A percentile compares a stretch with the other conserved stretches of the same genome.
phyloP scores from a whole-genome alignment of 2,113 vertebrate genomes.

The Phasianus colchicus region DNA sequence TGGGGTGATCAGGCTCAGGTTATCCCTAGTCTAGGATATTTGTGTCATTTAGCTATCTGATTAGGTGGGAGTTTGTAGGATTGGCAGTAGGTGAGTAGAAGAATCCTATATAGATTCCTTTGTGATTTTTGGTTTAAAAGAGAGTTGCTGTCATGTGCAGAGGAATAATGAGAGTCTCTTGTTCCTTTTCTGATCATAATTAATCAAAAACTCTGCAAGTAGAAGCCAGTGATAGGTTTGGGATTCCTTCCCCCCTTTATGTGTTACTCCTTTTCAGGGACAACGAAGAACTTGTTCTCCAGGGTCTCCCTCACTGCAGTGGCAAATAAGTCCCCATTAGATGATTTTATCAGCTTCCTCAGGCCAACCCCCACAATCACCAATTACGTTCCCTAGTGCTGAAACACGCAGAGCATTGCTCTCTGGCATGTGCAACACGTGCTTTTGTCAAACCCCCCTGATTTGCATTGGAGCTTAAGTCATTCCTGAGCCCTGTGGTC shows the following conservation, averaged over 20 bases:
- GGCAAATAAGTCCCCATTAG: not conserved
- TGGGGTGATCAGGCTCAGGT: too few relatives aligned
- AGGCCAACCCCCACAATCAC: not conserved
- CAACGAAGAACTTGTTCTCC: not conserved
- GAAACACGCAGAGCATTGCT: not conserved
- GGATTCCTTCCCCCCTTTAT: accelerated
- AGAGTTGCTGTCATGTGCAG: not conserved
- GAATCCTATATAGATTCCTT: too few relatives aligned
- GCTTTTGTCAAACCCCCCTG: conserved; percentile 10
- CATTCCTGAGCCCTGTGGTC: conserved; percentile 29
- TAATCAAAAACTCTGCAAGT: not conserved
- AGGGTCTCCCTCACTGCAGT: not conserved
- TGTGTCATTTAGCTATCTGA: too few relatives aligned
- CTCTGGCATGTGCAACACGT: conserved; percentile 22
- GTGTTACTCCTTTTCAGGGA: not conserved
- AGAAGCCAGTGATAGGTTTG: not conserved
- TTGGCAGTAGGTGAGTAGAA: too few relatives aligned
- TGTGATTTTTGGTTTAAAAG: too few relatives aligned
- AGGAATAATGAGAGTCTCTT: not conserved
- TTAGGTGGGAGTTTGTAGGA: too few relatives aligned
- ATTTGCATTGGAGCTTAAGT: conserved; percentile 45
- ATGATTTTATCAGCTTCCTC: not conserved
- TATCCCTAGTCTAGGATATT: too few relatives aligned
- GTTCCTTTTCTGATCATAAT: not conserved
- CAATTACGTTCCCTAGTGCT: not conserved